phyloP scores from a whole-genome alignment of 2,113 vertebrate genomes.

The Todiramphus chloris region DNA sequence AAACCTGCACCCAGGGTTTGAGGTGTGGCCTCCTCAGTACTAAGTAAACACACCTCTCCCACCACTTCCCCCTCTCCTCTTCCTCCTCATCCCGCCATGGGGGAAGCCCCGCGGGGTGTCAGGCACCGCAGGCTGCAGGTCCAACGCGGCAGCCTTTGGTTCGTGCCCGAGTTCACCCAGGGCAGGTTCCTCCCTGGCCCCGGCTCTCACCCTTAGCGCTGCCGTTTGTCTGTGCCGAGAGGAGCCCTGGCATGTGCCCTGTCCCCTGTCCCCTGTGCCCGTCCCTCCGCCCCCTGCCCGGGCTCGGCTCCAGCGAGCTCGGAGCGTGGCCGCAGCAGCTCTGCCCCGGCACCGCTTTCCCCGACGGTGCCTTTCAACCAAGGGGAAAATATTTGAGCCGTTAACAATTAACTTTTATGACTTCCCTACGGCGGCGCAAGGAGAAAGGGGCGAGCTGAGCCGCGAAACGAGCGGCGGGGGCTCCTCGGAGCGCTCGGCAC shows the following conservation, averaged over 20 bases:
- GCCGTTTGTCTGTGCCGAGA: not conserved
- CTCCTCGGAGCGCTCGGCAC: not conserved
- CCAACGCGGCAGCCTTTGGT: no score
- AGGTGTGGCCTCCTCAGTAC: no score
- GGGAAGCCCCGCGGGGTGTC: no score
- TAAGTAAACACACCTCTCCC: no score
- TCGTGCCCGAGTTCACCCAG: no score
- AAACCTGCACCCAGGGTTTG: no score
- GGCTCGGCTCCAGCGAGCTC: not conserved
- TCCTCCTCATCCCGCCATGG: no score
- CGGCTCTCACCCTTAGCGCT: not conserved
- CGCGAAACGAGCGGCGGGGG: not conserved
- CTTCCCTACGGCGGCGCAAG: not conserved
- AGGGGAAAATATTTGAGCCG: not conserved
- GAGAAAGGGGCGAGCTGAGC: not conserved
- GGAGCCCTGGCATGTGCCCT: not conserved
- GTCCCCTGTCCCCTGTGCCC: not conserved
- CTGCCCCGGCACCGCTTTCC: not conserved
- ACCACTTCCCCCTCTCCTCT: no score
- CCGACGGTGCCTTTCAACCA: not conserved
- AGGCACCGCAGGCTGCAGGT: no score
- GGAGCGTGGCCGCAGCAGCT: not conserved
- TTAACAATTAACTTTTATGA: not conserved
- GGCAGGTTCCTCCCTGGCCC: not conserved
- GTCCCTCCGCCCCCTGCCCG: not conserved